Evolutionary conservation across 2,888 invertebrate species (phyloP).

Genomic region (Taphrorychus bicolor): DNA sequence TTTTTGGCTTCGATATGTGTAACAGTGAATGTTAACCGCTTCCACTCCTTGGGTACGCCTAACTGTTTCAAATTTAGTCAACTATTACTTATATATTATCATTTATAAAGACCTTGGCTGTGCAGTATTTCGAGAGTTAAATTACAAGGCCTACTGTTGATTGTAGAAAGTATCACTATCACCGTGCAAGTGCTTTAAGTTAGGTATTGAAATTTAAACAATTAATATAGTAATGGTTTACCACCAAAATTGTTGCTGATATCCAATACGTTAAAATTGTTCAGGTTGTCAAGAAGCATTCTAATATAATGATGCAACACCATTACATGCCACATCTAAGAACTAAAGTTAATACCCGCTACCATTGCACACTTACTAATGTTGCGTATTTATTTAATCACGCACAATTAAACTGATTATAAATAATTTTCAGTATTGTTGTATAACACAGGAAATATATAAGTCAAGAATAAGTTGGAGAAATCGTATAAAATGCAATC

Average conservation of each 20-base stretch:
- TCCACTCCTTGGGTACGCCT: slow-evolving; percentile 13
- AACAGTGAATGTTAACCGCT: slow-evolving; percentile 34
- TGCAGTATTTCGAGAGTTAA: slow-evolving; percentile 26
- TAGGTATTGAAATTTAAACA: too few species aligned
- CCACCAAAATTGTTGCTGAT: too few species aligned
- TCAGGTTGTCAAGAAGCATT: too few species aligned
- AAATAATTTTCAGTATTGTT: slow-evolving; percentile 5
- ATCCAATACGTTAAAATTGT: too few species aligned
- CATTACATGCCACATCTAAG: not conserved
- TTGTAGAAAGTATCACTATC: not conserved
- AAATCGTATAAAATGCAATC: too few species aligned
- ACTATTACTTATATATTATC: slow-evolving; percentile 33
- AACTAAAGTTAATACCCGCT: not conserved
- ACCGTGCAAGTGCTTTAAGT: too few species aligned
- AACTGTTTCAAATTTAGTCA: slow-evolving; percentile 34
- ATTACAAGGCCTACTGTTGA: not conserved
- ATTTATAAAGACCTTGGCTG: slow-evolving; percentile 26
- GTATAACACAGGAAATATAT: not conserved
- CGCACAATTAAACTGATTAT: slow-evolving; percentile 26
- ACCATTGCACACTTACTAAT: slow-evolving; percentile 15
- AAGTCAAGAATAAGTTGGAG: too few species aligned
- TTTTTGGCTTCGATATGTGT: slow-evolving; percentile 31
- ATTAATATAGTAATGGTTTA: too few species aligned
- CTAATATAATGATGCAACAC: too few species aligned
- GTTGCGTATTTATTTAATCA: slow-evolving; percentile 16